These are phyloP conservation scores for Mimas tiliae DNA, from an alignment of 2,888 invertebrate genomes.

Conservation along the genomic window DNA sequence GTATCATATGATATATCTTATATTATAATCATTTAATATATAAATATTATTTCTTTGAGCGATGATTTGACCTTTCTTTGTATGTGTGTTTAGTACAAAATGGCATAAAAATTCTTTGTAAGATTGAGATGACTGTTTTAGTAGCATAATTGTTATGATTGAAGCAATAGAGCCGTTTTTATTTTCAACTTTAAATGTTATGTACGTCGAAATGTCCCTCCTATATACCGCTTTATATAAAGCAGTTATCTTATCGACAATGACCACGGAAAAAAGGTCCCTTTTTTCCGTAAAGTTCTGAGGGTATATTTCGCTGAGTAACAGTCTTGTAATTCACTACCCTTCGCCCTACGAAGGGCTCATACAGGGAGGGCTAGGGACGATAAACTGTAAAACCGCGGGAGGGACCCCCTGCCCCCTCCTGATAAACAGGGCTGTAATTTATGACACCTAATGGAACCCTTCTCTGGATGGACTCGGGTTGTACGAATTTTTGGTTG, in stretches of 20 bases:
- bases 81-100: too few relatives aligned
- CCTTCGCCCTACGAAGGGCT: conserved; percentile 65
- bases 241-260: conserved; percentile 30
- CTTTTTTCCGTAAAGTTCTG: conserved; percentile 50
- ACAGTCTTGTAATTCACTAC: conserved; percentile 72
- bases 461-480: conserved; percentile 47
- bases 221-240: conserved; percentile 6
- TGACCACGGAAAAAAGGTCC: conserved; percentile 48
- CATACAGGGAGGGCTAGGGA: conserved; percentile 62
- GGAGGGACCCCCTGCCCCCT: conserved; percentile 72
- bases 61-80: too few relatives aligned
- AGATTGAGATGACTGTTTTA: too few relatives aligned
- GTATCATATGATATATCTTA: too few relatives aligned
- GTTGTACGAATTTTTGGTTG: conserved; percentile 35
- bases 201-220: neutral
- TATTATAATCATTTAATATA: too few relatives aligned
- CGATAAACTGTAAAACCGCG: conserved; percentile 82
- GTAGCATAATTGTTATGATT: too few relatives aligned
- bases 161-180: neutral
- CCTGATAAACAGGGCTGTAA: conserved; percentile 80
- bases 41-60: too few relatives aligned
- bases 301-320: conserved; percentile 73
- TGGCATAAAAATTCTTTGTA: too few relatives aligned
- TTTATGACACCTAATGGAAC: conserved; percentile 79
- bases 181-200: neutral